Evolutionary conservation across 2,113 vertebrate genomes (phyloP).

Genomic region (Laticauda laticaudata): DNA sequence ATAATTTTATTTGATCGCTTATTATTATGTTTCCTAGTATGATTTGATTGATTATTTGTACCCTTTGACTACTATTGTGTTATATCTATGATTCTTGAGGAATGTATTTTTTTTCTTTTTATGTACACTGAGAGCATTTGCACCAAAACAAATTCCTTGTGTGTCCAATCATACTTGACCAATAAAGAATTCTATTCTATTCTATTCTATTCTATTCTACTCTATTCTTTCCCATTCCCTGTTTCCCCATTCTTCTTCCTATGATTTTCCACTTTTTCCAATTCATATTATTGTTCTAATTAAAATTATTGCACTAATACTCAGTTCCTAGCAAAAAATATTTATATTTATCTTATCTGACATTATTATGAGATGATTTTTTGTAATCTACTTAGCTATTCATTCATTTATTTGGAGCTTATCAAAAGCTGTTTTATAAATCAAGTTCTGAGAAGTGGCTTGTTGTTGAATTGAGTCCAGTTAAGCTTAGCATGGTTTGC

Average conservation of each 20-base stretch:
- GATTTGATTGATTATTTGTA: no score
- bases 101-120: no score
- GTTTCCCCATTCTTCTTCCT: background rate
- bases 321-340: background rate
- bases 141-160: no score
- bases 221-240: no score
- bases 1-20: no score
- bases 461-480: background rate
- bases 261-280: background rate
- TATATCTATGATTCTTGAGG: no score
- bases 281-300: background rate
- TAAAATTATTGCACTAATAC: background rate
- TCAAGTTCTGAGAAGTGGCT: background rate
- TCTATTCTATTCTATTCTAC: no score
- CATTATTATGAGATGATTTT: background rate
- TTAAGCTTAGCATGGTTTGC: background rate
- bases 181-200: no score
- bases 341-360: background rate
- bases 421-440: background rate
- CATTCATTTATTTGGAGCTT: background rate
- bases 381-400: background rate
- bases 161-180: no score
- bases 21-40: no score
- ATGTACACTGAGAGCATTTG: no score
- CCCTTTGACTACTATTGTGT: no score